A percentile compares a stretch with the other conserved stretches of the same genome.
phyloP scores from a whole-genome alignment of 23 tunicate species.

The Corella eumyota region DNA sequence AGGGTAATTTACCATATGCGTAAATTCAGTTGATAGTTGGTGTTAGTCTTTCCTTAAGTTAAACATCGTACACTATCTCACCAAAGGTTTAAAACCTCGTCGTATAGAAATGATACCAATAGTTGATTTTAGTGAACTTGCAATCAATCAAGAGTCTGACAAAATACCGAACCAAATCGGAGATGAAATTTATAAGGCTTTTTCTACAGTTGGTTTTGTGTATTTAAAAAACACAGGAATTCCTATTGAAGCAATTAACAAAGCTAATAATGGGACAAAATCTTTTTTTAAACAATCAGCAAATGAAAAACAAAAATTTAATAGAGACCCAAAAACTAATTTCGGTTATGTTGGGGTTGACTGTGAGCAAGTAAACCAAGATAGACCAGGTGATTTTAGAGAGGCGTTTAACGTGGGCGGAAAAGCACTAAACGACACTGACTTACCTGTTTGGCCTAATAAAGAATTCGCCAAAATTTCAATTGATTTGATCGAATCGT shows the following conservation, averaged over 20 bases:
- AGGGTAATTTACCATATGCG: too few species aligned
- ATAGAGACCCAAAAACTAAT: constrained; percentile 3
- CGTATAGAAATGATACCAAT: too few species aligned
- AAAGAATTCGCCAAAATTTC: constrained; percentile 13
- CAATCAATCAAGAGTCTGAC: too few species aligned
- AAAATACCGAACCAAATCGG: too few species aligned
- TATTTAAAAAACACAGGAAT: too few species aligned
- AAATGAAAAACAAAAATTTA: constrained; percentile 16
- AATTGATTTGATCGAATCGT: background rate
- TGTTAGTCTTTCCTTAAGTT: too few species aligned
- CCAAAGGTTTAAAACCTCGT: too few species aligned
- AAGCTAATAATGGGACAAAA: constrained; percentile 9
- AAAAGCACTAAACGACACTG: background rate
- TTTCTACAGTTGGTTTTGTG: too few species aligned
- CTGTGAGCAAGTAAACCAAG: constrained; percentile 23
- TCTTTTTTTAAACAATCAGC: constrained; percentile 11
- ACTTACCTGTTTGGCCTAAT: constrained; percentile 35
- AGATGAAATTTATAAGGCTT: too few species aligned
- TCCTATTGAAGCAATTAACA: constrained; percentile 4
- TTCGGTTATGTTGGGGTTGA: constrained; percentile 27
- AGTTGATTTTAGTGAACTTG: too few species aligned
- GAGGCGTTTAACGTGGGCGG: constrained; percentile 31
- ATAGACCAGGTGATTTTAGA: constrained; percentile 33
- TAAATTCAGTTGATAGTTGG: too few species aligned
- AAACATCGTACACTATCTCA: too few species aligned